These are phyloP conservation scores for Leptothorax acervorum DNA, from an alignment of 2,888 invertebrate genomes.

Conservation along the genomic window DNA sequence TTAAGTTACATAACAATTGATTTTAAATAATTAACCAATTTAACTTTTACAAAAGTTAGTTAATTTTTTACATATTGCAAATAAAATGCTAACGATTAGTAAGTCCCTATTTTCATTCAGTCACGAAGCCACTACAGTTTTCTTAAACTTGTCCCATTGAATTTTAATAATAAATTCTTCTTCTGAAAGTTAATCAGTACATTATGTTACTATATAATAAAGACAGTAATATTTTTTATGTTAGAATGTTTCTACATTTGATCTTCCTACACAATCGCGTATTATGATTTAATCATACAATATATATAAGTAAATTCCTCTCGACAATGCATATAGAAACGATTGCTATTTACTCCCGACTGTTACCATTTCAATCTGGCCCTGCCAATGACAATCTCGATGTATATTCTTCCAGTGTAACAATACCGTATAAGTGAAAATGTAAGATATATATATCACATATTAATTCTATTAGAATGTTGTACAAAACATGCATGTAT, in stretches of 20 bases:
- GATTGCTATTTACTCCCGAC: neutral
- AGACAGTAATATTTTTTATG: constrained; percentile 15
- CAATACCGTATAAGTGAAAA: constrained; percentile 21
- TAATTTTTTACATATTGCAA: neutral
- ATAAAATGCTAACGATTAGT: neutral
- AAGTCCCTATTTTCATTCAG: neutral
- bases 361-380: neutral
- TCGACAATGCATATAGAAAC: neutral
- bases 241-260: neutral
- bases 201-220: neutral
- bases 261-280: neutral
- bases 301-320: neutral
- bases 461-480: neutral
- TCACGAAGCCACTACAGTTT: neutral
- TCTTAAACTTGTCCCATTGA: constrained; percentile 9
- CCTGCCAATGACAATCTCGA: constrained; percentile 55
- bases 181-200: neutral
- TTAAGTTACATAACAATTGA: neutral
- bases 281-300: neutral
- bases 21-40: constrained; percentile 15
- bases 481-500: constrained; percentile 25
- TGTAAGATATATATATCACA: neutral
- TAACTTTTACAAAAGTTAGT: neutral
- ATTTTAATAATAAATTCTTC: constrained; percentile 6
- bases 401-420: constrained; percentile 65